Evolutionary conservation across 2,888 invertebrate species (phyloP).

Genomic region (Zaprionus bogoriensis): DNA sequence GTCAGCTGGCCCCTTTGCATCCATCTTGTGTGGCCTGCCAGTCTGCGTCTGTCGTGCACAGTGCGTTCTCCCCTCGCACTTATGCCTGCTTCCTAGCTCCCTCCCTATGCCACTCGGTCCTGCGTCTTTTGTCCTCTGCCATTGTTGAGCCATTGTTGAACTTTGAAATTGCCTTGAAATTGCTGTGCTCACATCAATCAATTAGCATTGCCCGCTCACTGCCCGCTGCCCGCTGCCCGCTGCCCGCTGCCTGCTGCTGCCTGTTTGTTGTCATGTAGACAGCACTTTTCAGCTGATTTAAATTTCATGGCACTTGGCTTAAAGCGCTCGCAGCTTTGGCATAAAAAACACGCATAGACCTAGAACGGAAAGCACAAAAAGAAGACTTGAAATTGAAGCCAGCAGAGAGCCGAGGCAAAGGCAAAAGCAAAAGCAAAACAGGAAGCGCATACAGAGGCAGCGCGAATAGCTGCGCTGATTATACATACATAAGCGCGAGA

Average conservation of each 20-base stretch:
- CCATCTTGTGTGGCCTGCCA: conserved; percentile 39
- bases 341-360: not conserved
- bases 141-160: conserved; percentile 66
- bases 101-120: too few relatives aligned
- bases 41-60: conserved; percentile 21
- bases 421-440: conserved; percentile 10
- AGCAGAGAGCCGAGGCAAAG: conserved; percentile 12
- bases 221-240: not conserved
- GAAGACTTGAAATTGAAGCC: conserved; percentile 15
- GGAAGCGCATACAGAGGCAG: conserved; percentile 18
- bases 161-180: conserved; percentile 74
- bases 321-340: conserved; percentile 36
- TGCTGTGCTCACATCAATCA: conserved; percentile 75
- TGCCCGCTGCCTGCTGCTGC: conserved; percentile 1
- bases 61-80: not conserved
- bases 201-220: conserved; percentile 48
- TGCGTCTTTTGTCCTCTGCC: conserved; percentile 13
- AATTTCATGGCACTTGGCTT: conserved; percentile 49
- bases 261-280: conserved; percentile 49
- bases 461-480: conserved; percentile 65
- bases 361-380: not conserved
- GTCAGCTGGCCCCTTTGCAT: conserved; percentile 55
- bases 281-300: conserved; percentile 51
- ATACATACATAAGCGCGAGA: conserved; percentile 59
- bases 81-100: too few relatives aligned